Evolutionary conservation across 2,797 vertebrate species (phyloP).

Genomic region (Coranthus polyacanthus): DNA sequence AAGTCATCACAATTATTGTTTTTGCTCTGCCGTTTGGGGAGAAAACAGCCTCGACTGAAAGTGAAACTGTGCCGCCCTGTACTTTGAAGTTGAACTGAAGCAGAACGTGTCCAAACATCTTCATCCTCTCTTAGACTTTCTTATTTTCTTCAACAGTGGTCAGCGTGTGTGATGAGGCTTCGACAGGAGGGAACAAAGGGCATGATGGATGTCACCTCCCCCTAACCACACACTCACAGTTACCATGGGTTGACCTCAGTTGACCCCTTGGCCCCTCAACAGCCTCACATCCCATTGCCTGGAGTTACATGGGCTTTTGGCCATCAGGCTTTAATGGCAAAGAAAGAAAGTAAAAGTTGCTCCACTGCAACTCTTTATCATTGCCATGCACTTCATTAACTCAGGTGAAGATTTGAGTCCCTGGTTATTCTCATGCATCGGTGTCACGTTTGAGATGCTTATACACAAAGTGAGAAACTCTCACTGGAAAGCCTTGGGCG

Average conservation of each 20-base stretch:
- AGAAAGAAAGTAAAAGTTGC: conserved; percentile 50
- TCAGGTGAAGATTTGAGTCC: neutral
- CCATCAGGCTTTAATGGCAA: conserved; percentile 65
- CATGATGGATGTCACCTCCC: conserved; percentile 70
- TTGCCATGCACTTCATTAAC: conserved; percentile 8
- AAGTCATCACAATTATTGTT: neutral
- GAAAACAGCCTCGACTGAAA: no score
- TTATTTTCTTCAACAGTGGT: conserved; percentile 42
- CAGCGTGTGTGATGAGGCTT: conserved; percentile 51
- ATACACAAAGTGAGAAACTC: neutral
- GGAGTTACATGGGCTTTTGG: conserved; percentile 71
- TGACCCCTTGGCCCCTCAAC: conserved; percentile 80
- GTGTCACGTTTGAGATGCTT: conserved; percentile 11
- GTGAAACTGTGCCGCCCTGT: neutral
- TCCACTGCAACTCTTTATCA: conserved; percentile 65
- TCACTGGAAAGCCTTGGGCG: conserved; percentile 2
- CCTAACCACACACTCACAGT: conserved; percentile 62
- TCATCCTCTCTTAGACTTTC: conserved; percentile 29
- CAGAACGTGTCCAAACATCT: conserved; percentile 3
- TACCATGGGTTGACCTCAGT: conserved; percentile 79
- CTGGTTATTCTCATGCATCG: neutral
- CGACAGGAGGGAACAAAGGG: conserved; percentile 63
- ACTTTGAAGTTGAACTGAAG: neutral
- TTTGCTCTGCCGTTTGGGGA: neutral
- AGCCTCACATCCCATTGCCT: conserved; percentile 80